A percentile compares a stretch with the other conserved stretches of the same genome.
Conservation (phyloP, 2,888 invertebrate species). For the Drosophila villosipedis region DNA sequence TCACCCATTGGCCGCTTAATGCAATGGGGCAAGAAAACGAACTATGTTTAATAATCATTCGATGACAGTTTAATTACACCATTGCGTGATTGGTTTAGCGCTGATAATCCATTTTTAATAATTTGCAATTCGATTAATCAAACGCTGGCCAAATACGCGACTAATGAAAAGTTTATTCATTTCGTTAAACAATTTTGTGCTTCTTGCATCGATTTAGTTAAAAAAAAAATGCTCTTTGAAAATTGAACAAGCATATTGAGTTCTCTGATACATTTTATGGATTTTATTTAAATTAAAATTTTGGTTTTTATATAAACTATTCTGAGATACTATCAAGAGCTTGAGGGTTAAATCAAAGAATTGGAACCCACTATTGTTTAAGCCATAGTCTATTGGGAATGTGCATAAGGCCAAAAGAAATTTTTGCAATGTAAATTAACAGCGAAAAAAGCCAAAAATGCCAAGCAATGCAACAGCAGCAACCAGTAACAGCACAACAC, state of each 20-base stretch:
- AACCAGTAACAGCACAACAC: conserved; percentile 19
- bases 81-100: conserved; percentile 5
- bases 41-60: conserved; percentile 50
- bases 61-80: conserved; percentile 46
- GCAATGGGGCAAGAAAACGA: conserved; percentile 42
- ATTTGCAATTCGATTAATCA: conserved; percentile 24
- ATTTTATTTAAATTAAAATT: neutral
- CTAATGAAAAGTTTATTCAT: neutral
- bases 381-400: conserved; percentile 68
- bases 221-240: neutral
- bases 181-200: neutral
- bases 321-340: neutral
- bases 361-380: conserved; percentile 22
- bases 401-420: conserved; percentile 43
- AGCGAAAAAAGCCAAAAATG: conserved; percentile 50
- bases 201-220: neutral
- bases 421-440: conserved; percentile 75
- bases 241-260: neutral
- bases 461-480: conserved; percentile 41
- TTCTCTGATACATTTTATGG: neutral
- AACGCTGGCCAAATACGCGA: neutral
- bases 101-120: conserved; percentile 23
- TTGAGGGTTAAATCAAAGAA: neutral
- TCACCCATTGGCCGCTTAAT: conserved; percentile 30
- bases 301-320: neutral